These are phyloP conservation scores for Girardia tigrina DNA, from an alignment of 2,888 invertebrate species.

Conservation along the genomic window DNA sequence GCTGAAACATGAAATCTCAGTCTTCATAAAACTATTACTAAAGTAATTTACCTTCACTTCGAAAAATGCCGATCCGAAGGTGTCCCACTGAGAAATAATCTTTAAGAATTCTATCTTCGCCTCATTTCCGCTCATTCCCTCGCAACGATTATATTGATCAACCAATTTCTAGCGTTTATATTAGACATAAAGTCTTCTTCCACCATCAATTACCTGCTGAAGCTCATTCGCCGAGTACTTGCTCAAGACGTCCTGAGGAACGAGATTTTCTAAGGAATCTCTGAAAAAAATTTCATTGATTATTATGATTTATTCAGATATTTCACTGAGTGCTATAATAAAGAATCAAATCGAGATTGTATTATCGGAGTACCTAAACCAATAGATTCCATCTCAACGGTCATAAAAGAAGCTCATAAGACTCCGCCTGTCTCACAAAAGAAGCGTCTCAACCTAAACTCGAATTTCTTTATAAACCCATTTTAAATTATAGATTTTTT, in stretches of 20 bases:
- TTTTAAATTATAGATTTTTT: no score
- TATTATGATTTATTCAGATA: no score
- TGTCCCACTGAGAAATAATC: constrained; percentile 91
- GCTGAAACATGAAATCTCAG: constrained; percentile 52
- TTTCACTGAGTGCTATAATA: no score
- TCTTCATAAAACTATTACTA: constrained; percentile 30
- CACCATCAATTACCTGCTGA: neutral
- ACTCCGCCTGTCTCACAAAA: no score
- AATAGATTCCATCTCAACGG: no score
- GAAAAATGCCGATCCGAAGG: constrained; percentile 98
- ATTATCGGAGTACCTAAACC: no score
- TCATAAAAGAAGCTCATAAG: no score
- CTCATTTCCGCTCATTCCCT: constrained; percentile 66
- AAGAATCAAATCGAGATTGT: no score
- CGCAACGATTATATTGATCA: constrained; percentile 78
- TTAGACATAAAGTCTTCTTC: no score
- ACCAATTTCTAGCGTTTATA: constrained; percentile 57
- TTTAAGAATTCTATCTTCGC: constrained; percentile 93
- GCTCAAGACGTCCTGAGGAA: neutral
- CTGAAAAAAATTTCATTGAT: no score
- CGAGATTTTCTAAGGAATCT: neutral
- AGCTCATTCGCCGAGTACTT: neutral
- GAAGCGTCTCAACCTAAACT: no score
- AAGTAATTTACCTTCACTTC: constrained; percentile 63
- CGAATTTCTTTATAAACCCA: no score